Evolutionary conservation across 2,888 invertebrate species (phyloP).

Genomic region (Tromatobia lineatoria): DNA sequence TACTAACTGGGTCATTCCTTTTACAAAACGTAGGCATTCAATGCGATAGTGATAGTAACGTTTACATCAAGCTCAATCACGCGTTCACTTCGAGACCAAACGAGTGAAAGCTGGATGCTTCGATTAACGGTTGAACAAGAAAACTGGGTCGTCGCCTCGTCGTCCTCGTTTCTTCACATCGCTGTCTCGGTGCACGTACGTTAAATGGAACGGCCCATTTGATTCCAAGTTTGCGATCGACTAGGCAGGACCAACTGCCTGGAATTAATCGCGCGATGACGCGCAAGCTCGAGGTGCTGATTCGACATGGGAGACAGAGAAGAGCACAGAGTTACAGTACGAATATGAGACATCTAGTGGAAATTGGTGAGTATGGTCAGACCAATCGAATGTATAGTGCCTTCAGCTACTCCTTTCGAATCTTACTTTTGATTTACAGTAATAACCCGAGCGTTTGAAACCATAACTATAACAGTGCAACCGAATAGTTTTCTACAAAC

Average conservation of each 20-base stretch:
- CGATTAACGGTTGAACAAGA: constrained; percentile 41
- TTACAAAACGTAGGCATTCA: neutral
- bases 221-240: constrained; percentile 43
- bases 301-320: constrained; percentile 13
- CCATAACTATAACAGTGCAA: neutral
- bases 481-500: no score
- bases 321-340: neutral
- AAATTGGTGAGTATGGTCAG: constrained; percentile 34
- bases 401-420: constrained; percentile 17
- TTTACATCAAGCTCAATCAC: neutral
- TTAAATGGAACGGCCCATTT: constrained; percentile 41
- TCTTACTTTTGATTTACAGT: no score
- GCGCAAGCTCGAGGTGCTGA: constrained; percentile 46
- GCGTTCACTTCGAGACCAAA: neutral
- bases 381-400: constrained; percentile 11
- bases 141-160: constrained; percentile 5
- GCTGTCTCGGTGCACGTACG: constrained; percentile 30
- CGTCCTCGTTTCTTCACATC: constrained; percentile 18
- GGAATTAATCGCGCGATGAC: constrained; percentile 46
- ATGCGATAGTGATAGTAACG: constrained; percentile 18
- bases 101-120: neutral
- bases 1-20: constrained; percentile 11
- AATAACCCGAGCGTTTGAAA: no score
- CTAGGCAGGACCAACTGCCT: constrained; percentile 39
- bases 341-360: constrained; percentile 32